Evolutionary conservation across 2,797 vertebrate species (phyloP).

Genomic region (Sebastes trivittatus): DNA sequence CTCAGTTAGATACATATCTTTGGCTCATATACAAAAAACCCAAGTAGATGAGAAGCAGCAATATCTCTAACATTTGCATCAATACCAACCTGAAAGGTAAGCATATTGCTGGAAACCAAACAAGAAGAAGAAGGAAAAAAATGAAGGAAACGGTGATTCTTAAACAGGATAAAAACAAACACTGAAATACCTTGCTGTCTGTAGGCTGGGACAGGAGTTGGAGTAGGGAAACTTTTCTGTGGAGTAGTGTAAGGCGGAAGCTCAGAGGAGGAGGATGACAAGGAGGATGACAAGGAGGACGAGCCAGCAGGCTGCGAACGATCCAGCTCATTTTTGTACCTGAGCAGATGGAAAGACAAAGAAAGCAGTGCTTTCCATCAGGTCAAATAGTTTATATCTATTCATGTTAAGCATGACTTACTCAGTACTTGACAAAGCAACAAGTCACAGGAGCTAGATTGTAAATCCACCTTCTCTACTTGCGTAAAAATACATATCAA

Average conservation of each 20-base stretch:
- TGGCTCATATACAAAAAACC: background rate
- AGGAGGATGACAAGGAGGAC: constrained; percentile 39
- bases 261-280: constrained; percentile 75
- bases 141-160: background rate
- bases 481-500: background rate
- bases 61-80: background rate
- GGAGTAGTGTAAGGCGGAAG: constrained; percentile 81
- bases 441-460: background rate
- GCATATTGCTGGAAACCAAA: background rate
- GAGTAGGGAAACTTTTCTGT: constrained; percentile 80
- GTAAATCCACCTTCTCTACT: background rate
- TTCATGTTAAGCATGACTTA: background rate
- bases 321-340: constrained; percentile 90
- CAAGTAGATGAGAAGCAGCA: background rate
- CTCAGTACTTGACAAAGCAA: background rate
- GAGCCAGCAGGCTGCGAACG: constrained; percentile 81
- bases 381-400: background rate
- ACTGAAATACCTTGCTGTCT: constrained; percentile 81
- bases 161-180: background rate
- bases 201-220: constrained; percentile 76
- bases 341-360: constrained; percentile 62
- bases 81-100: background rate
- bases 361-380: background rate
- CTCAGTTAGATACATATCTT: background rate
- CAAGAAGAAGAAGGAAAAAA: background rate